Percentiles rank a stretch among this genome's conserved stretches.
These are phyloP conservation scores for Drosophila tripunctata DNA, from an alignment of 2,888 invertebrate species.

Conservation along the genomic window DNA sequence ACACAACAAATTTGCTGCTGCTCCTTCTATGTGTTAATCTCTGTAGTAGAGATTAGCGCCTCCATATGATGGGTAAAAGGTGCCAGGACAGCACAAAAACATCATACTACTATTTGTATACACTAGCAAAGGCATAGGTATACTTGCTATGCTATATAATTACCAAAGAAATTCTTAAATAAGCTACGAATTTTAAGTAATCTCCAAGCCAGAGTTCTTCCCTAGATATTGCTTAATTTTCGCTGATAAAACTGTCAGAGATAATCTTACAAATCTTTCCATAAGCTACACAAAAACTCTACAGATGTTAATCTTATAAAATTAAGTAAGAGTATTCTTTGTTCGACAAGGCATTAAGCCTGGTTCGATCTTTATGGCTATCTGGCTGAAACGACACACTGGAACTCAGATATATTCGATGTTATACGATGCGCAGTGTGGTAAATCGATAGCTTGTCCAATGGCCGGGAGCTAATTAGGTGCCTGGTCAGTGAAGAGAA, in stretches of 20 bases:
- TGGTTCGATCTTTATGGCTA: not conserved
- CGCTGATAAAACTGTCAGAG: no score
- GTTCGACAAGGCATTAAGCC: not conserved
- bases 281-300: not conserved
- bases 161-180: no score
- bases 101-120: constrained; percentile 11
- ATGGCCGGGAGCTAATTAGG: constrained; percentile 67
- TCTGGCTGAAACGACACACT: constrained; percentile 14
- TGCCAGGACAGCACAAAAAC: constrained; percentile 33
- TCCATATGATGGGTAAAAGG: constrained; percentile 55
- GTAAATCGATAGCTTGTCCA: constrained; percentile 77
- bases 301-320: not conserved
- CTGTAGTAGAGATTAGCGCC: constrained; percentile 74
- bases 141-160: no score
- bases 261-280: not conserved
- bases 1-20: constrained; percentile 67
- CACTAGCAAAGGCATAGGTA: not conserved
- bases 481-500: constrained; percentile 25
- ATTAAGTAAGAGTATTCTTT: not conserved
- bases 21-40: constrained; percentile 72
- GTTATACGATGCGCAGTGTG: constrained; percentile 69
- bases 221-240: not conserved
- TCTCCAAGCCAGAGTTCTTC: no score
- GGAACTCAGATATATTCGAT: constrained; percentile 51
- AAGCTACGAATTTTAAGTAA: no score